Percentiles rank a stretch among this genome's conserved stretches.
Conservation (phyloP, 2,888 invertebrate species). For the Acleris literana region DNA sequence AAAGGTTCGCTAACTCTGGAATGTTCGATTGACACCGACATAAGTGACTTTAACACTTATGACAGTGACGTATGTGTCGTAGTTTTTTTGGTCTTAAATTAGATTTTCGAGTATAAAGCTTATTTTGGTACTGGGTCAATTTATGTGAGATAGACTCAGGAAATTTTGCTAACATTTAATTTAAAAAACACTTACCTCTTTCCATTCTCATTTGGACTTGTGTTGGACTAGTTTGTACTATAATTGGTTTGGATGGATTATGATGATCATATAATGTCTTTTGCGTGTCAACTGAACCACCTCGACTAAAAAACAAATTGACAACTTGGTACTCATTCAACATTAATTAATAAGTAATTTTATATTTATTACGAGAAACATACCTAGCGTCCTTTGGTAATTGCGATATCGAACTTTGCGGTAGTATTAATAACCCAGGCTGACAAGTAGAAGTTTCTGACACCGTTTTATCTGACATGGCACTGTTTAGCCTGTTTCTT, state of each 20-base stretch:
- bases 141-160: too few relatives aligned
- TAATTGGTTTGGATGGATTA: constrained; percentile 87
- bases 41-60: too few relatives aligned
- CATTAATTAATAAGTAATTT: not conserved
- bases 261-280: constrained; percentile 76
- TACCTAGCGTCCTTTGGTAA: constrained; percentile 71
- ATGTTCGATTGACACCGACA: too few relatives aligned
- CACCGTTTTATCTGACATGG: constrained; percentile 64
- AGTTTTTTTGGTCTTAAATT: too few relatives aligned
- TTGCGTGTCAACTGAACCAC: constrained; percentile 61
- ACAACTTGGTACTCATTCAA: not conserved
- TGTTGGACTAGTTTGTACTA: constrained; percentile 82
- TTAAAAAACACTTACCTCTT: constrained; percentile 58
- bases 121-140: too few relatives aligned
- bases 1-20: too few relatives aligned
- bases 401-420: constrained; percentile 67
- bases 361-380: constrained; percentile 37
- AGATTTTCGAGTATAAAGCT: too few relatives aligned
- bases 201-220: constrained; percentile 74
- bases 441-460: constrained; percentile 63
- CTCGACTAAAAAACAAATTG: constrained; percentile 53
- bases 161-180: not conserved
- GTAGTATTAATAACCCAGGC: constrained; percentile 72
- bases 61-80: too few relatives aligned
- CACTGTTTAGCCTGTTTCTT: constrained; percentile 64